A percentile compares a stretch with the other conserved stretches of the same genome.
Conservation (phyloP, 2,888 invertebrate genomes). For the Sesia apiformis region DNA sequence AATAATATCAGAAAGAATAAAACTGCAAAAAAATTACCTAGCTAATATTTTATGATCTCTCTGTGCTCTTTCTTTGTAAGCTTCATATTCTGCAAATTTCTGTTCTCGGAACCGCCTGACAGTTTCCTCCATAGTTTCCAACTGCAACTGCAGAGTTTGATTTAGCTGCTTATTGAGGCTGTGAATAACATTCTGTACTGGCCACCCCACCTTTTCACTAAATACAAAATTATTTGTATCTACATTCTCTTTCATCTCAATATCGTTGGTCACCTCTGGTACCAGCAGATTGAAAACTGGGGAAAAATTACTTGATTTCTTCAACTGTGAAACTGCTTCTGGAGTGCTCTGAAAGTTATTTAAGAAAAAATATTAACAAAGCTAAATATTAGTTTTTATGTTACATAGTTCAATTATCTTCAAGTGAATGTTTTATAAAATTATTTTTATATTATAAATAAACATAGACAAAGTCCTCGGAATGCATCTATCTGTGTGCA, state of each 20-base stretch:
- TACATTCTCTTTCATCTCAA: slow-evolving; percentile 66
- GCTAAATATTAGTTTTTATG: no score
- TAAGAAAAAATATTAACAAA: not conserved
- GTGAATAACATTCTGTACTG: slow-evolving; percentile 71
- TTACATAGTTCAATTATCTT: no score
- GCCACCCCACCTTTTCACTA: slow-evolving; percentile 48
- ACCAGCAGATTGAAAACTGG: slow-evolving; percentile 81
- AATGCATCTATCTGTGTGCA: no score
- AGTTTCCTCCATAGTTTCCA: slow-evolving; percentile 81
- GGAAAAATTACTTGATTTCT: slow-evolving; percentile 79
- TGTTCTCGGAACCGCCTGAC: slow-evolving; percentile 84
- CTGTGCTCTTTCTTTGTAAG: slow-evolving; percentile 81
- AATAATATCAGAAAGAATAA: no score
- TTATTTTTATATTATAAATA: no score
- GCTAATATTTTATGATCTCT: slow-evolving; percentile 80
- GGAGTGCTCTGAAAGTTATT: slow-evolving; percentile 62
- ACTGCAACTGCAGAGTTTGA: slow-evolving; percentile 80
- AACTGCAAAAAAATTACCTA: slow-evolving; percentile 46
- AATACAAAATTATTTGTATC: slow-evolving; percentile 52
- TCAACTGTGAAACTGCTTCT: slow-evolving; percentile 75
- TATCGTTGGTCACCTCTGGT: slow-evolving; percentile 65
- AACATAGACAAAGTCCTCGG: no score
- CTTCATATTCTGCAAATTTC: slow-evolving; percentile 83
- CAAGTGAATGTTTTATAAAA: no score
- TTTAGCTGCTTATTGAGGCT: slow-evolving; percentile 79